These are phyloP conservation scores for Alfaro cultratus DNA, from an alignment of 2,797 vertebrate genomes.

Conservation along the genomic window DNA sequence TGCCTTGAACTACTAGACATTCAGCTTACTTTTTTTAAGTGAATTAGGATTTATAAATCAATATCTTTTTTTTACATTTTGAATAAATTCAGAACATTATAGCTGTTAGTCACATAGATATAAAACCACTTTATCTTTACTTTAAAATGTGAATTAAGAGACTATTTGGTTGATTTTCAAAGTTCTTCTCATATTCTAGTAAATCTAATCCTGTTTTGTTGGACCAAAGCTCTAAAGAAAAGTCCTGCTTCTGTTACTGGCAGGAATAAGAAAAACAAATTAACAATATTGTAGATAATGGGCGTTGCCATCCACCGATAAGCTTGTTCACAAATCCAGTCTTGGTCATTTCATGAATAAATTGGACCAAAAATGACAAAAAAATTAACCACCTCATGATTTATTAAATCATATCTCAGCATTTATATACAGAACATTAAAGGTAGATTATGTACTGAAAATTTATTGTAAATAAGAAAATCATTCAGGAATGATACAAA, in stretches of 20 bases:
- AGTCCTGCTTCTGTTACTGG: background rate
- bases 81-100: background rate
- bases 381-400: background rate
- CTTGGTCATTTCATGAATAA: background rate
- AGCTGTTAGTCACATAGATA: background rate
- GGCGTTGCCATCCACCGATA: background rate
- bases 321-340: too few relatives aligned
- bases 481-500: too few relatives aligned
- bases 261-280: background rate
- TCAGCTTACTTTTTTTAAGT: background rate
- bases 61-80: background rate
- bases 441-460: background rate
- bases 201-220: background rate
- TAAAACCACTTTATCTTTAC: background rate
- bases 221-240: background rate
- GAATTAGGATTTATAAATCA: background rate
- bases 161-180: background rate
- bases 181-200: background rate
- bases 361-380: background rate
- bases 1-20: too few relatives aligned
- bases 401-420: background rate
- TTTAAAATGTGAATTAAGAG: background rate
- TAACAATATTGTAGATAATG: background rate
- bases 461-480: too few relatives aligned
- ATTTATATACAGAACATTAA: background rate